Conservation (phyloP, 1,140 invertebrate genomes). For the Prorops nasuta region DNA sequence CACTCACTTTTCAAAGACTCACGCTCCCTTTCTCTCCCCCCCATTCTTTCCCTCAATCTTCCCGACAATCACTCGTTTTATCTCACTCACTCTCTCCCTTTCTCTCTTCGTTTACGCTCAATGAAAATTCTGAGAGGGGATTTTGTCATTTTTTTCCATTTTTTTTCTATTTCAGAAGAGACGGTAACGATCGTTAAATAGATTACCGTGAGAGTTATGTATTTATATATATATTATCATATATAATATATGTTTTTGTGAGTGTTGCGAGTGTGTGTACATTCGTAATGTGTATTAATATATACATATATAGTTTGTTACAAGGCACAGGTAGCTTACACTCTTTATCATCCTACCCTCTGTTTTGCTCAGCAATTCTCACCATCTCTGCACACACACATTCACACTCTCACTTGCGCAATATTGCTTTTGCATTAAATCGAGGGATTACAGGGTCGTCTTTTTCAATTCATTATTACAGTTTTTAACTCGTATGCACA, state of each 20-base stretch:
- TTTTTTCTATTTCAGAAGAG: slow-evolving; percentile 21
- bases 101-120: slow-evolving; percentile 5
- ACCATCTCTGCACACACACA: slow-evolving; percentile 17
- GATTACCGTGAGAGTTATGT: slow-evolving; percentile 40
- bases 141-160: not conserved
- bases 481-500: too few species aligned
- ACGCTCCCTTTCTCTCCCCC: not conserved
- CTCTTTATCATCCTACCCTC: slow-evolving; percentile 22
- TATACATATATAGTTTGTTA: slow-evolving; percentile 50
- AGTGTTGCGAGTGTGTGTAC: too few species aligned
- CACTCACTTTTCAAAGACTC: slow-evolving; percentile 15
- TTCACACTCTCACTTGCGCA: slow-evolving; percentile 19
- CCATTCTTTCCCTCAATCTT: not conserved
- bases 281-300: slow-evolving; percentile 23
- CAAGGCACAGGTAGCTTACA: slow-evolving; percentile 56
- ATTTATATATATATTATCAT: too few species aligned
- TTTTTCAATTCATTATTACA: slow-evolving; percentile 2
- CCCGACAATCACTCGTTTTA: not conserved
- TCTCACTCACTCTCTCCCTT: slow-evolving; percentile 6
- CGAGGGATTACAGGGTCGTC: slow-evolving; percentile 36
- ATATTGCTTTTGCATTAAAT: slow-evolving; percentile 41
- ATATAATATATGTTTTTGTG: too few species aligned
- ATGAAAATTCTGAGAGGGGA: slow-evolving; percentile 25
- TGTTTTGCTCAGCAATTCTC: slow-evolving; percentile 9
- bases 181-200: slow-evolving; percentile 29